Base-by-base conservation (phyloP, 2,797 vertebrate genomes). In the Phoeniculus purpureus region DNA sequence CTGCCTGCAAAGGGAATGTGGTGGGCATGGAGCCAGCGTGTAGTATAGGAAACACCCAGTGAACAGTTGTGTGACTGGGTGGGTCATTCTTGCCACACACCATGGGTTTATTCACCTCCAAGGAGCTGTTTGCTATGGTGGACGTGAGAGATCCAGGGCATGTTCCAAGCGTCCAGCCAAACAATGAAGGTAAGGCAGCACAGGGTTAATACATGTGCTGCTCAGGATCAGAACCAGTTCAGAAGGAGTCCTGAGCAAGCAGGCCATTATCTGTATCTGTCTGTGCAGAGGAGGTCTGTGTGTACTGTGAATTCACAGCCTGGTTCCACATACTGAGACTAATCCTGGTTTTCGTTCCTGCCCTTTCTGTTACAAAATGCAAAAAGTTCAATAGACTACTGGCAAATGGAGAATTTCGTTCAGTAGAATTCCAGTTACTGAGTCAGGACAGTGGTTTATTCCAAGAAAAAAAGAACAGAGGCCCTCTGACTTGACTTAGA, bases 41-140 rank as follows among this genome's bases (percentile, higher is more conserved):
- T 51, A 31, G 52, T n/a, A 45, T 31, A 61, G 58, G 31, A 51
- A 37, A 52, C 55, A 48, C 27, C 18, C 51, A 34, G 23, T 12
- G 40, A 71, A 11, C 62, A 78, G 54, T 50, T 65, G 14, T 65
- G 55, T 75, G 22, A 37, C 51, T 61, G 72, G 67, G 68, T 79
- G 64, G 15, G 72, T 79, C 67, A 9, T 43, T 81, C 58, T 65
- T 73, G 60, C 48, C 58, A 55, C 70, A 78, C n/a, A 40, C 32
- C 23, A 55, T 3, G 18, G 68, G 90, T 76, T 91, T 45, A 61
- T 89, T 91, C 67, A 73, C 81, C 82, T 74, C 75, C n/a, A 32
- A 72, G 34, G 51, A 60, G 51, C 2, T 84, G 81, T 20, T 66
- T 1, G 2, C 37, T 55, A 12, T 0, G 0, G 61, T 34, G 50